These are phyloP conservation scores for Hymenochirus boettgeri DNA, from an alignment of 2,113 vertebrate species.

Conservation along the genomic window DNA sequence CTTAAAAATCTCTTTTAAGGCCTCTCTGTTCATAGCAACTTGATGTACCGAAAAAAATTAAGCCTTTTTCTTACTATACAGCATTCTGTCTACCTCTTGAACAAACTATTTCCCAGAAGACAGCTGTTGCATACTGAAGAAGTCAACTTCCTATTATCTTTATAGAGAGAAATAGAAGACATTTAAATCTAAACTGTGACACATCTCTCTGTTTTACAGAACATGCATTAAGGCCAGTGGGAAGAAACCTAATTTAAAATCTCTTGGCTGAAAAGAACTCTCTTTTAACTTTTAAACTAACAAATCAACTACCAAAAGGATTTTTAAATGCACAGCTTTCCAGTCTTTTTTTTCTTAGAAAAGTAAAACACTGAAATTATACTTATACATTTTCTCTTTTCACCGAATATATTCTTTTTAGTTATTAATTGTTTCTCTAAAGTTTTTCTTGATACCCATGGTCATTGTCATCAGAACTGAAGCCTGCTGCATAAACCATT, in stretches of 20 bases:
- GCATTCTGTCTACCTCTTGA: constrained; percentile 33
- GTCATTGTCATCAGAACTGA: not conserved
- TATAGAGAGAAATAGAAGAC: not conserved
- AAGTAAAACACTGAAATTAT: not conserved
- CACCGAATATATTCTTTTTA: not conserved
- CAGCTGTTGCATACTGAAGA: not conserved
- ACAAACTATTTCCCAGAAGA: constrained; percentile 10
- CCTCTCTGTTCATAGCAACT: not conserved
- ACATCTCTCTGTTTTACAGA: not conserved
- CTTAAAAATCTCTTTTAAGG: no score
- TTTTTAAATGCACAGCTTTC: not conserved
- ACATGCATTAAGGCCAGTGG: not conserved
- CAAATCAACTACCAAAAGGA: not conserved
- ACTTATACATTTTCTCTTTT: not conserved
- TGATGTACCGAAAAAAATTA: not conserved
- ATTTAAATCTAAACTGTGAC: not conserved
- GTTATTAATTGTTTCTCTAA: not conserved
- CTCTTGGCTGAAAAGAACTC: not conserved
- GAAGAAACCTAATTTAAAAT: not conserved
- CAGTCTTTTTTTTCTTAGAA: not conserved
- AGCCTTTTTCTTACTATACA: not conserved
- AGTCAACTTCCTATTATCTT: not conserved
- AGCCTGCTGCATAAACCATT: no score
- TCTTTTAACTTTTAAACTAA: not conserved
- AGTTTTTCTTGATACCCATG: not conserved